phyloP scores from a whole-genome alignment of 2,113 vertebrate genomes.

The Microtus montanus region DNA sequence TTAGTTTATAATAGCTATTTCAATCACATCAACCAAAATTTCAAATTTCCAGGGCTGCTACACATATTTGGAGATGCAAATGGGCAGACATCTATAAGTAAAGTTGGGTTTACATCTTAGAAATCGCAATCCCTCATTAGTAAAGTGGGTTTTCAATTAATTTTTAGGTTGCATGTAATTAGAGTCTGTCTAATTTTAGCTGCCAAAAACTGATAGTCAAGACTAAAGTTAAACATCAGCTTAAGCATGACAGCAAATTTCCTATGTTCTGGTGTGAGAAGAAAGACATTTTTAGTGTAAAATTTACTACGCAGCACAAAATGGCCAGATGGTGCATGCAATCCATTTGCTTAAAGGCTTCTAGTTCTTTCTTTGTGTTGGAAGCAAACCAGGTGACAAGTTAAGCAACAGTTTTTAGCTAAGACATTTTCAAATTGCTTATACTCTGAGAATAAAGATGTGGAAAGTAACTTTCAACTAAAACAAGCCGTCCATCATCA shows the following conservation, averaged over 20 bases:
- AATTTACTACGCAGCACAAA: conserved; percentile 64
- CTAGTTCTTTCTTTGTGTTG: conserved; percentile 53
- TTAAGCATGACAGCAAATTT: conserved; percentile 14
- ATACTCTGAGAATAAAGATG: conserved; percentile 48
- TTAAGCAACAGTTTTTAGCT: conserved; percentile 50
- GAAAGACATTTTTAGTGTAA: conserved; percentile 56
- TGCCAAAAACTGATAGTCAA: conserved; percentile 7
- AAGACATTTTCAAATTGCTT: conserved; percentile 35
- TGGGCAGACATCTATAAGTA: not conserved
- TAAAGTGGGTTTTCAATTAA: conserved; percentile 4
- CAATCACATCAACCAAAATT: not conserved
- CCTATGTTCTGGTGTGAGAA: conserved; percentile 33
- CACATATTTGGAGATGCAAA: conserved; percentile 9
- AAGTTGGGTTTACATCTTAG: not conserved
- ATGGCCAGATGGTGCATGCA: conserved; percentile 52
- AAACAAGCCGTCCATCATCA: conserved; percentile 38
- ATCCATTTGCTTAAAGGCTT: conserved; percentile 60
- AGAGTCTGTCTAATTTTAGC: not conserved
- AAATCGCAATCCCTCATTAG: not conserved
- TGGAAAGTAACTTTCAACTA: conserved; percentile 37
- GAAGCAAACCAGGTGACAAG: conserved; percentile 66
- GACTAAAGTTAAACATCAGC: not conserved
- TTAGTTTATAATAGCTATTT: conserved; percentile 37
- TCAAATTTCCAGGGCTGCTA: not conserved
- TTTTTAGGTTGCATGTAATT: not conserved